Percentiles rank a stretch among this genome's conserved stretches.
These are phyloP conservation scores for Lathronympha strigana DNA, from an alignment of 2,888 invertebrate species.

Conservation along the genomic window DNA sequence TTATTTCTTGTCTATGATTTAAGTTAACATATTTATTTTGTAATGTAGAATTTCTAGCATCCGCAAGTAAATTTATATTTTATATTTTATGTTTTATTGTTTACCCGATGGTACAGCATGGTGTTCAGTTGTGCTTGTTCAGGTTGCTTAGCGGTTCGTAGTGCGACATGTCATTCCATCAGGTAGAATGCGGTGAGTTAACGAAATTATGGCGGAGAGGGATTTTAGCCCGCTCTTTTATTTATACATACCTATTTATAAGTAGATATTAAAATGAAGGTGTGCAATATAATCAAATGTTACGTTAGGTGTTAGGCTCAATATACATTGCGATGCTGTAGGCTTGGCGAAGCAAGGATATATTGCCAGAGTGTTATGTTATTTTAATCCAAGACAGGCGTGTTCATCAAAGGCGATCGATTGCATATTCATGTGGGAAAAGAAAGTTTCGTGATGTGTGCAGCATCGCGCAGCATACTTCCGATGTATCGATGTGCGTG, in stretches of 20 bases:
- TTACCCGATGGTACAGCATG: slow-evolving; percentile 16
- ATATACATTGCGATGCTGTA: slow-evolving; percentile 56
- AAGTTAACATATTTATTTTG: slow-evolving; percentile 12
- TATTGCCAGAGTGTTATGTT: slow-evolving; percentile 8
- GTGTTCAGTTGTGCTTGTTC: slow-evolving; percentile 44
- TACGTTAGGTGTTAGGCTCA: slow-evolving; percentile 71
- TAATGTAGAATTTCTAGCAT: slow-evolving; percentile 13
- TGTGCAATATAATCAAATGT: slow-evolving; percentile 78
- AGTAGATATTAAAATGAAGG: slow-evolving; percentile 65
- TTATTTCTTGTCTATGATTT: neutral
- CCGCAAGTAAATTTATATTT: slow-evolving; percentile 7
- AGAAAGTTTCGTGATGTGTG: slow-evolving; percentile 36
- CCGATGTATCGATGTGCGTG: slow-evolving; percentile 57
- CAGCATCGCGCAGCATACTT: slow-evolving; percentile 47
- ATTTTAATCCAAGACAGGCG: slow-evolving; percentile 20
- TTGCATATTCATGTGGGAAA: slow-evolving; percentile 24
- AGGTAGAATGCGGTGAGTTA: slow-evolving; percentile 83
- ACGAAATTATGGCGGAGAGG: slow-evolving; percentile 84
- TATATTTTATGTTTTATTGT: neutral
- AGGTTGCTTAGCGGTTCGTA: slow-evolving; percentile 76
- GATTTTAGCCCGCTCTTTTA: slow-evolving; percentile 79
- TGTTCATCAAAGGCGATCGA: slow-evolving; percentile 7
- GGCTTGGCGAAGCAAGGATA: slow-evolving; percentile 11
- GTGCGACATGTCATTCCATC: slow-evolving; percentile 80
- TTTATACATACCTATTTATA: slow-evolving; percentile 60